These are phyloP conservation scores for Leptobrachium ailaonicum DNA, from an alignment of 2,113 vertebrate species.

Conservation along the genomic window DNA sequence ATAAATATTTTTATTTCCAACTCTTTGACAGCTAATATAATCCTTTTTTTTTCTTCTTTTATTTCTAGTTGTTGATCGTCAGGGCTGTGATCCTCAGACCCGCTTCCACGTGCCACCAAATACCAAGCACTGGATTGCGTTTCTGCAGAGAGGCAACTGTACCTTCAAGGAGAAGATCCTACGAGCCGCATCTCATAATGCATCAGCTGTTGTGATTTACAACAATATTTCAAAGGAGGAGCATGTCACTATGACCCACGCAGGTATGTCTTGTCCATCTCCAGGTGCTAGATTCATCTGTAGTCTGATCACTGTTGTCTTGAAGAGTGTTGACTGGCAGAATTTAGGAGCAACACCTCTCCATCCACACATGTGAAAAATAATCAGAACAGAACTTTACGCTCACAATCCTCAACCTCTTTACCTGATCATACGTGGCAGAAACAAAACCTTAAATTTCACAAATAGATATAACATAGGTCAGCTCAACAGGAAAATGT, in stretches of 20 bases:
- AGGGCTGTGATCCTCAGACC: constrained; percentile 89
- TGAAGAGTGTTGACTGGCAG: too few relatives aligned
- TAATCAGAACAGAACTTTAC: too few relatives aligned
- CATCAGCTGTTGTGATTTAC: constrained; percentile 93
- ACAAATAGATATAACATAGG: too few relatives aligned
- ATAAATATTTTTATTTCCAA: not conserved
- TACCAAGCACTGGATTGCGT: constrained; percentile 90
- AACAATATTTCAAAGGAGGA: constrained; percentile 90
- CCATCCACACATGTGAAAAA: too few relatives aligned
- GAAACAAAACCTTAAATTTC: too few relatives aligned
- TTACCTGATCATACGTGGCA: too few relatives aligned
- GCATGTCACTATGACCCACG: constrained; percentile 93
- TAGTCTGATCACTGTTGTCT: too few relatives aligned
- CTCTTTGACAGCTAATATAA: not conserved
- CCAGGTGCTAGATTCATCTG: too few relatives aligned
- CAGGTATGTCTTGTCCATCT: too few relatives aligned
- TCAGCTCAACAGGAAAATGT: too few relatives aligned
- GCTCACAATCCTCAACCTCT: too few relatives aligned
- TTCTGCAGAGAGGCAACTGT: constrained; percentile 93
- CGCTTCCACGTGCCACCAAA: constrained; percentile 87
- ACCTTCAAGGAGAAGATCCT: constrained; percentile 97
- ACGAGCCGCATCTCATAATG: constrained; percentile 86
- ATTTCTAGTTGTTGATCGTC: constrained; percentile 81
- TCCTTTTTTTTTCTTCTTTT: not conserved
- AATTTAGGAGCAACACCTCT: too few relatives aligned